phyloP scores from a whole-genome alignment of 2,888 invertebrate genomes.

The Serripes groenlandicus region DNA sequence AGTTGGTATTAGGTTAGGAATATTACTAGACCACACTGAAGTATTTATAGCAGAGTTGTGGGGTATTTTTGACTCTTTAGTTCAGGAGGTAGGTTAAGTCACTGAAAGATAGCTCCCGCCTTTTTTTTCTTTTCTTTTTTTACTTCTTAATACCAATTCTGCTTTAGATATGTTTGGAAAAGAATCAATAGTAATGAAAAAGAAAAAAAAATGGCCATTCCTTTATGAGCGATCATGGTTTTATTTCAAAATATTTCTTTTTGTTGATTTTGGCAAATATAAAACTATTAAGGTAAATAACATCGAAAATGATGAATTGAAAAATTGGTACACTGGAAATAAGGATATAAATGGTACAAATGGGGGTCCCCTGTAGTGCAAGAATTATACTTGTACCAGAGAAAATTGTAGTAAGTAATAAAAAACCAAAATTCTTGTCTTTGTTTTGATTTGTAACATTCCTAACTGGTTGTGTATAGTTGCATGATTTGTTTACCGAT shows the following conservation, averaged over 20 bases:
- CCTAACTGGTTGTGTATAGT: no score
- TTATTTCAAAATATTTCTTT: neutral
- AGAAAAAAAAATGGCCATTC: no score
- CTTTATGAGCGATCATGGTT: neutral
- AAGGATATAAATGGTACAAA: neutral
- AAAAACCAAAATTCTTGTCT: no score
- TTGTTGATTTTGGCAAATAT: neutral
- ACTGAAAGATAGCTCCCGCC: neutral
- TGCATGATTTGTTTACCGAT: no score
- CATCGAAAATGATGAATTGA: no score
- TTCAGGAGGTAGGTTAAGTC: constrained; percentile 2
- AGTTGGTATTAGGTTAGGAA: neutral
- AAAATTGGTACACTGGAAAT: no score
- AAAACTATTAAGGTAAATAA: no score
- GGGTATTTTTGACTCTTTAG: neutral
- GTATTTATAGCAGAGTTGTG: neutral
- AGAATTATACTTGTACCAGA: constrained; percentile 4
- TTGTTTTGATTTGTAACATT: no score
- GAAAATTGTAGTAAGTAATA: constrained; percentile 6
- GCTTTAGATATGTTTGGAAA: no score
- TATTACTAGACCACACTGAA: neutral
- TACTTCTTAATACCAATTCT: no score
- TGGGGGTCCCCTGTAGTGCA: neutral
- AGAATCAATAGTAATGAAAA: no score
- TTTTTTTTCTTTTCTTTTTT: no score